A percentile compares a stretch with the other conserved stretches of the same genome.
phyloP scores from a whole-genome alignment of 2,113 vertebrate genomes.

The Leptobrachium leishanense region DNA sequence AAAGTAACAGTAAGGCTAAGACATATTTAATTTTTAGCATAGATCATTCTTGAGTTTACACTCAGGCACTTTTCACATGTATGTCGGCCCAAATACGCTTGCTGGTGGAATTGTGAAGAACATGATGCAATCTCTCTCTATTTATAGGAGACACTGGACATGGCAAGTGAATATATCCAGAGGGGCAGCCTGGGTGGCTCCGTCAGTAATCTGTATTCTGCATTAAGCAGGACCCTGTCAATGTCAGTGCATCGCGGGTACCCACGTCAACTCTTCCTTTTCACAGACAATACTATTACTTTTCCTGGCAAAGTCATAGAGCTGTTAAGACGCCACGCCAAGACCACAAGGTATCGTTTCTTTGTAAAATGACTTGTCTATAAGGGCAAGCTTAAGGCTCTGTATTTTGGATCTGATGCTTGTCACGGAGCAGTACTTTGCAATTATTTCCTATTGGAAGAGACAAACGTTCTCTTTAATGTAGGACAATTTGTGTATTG shows the following conservation, averaged over 20 bases:
- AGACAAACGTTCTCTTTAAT: too few species aligned
- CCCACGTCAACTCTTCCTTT: slow-evolving; percentile 90
- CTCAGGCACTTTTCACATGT: too few species aligned
- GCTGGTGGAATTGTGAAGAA: background rate
- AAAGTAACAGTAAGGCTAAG: too few species aligned
- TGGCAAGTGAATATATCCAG: slow-evolving; percentile 75
- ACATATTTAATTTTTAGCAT: too few species aligned
- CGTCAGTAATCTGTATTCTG: slow-evolving; percentile 75
- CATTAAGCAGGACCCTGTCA: slow-evolving; percentile 80
- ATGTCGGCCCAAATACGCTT: too few species aligned
- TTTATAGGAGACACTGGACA: slow-evolving; percentile 72
- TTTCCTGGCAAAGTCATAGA: slow-evolving; percentile 77
- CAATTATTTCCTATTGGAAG: too few species aligned
- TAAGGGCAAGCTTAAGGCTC: too few species aligned
- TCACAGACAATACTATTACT: slow-evolving; percentile 65
- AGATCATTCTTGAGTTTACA: too few species aligned
- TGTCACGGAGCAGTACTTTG: too few species aligned
- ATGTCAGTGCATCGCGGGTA: slow-evolving; percentile 80
- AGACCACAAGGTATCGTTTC: slow-evolving; percentile 73
- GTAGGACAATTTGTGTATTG: too few species aligned
- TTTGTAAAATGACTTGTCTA: too few species aligned
- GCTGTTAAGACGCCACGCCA: slow-evolving; percentile 82
- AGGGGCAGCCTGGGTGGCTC: slow-evolving; percentile 64
- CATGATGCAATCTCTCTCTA: background rate
- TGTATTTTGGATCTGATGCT: too few species aligned